phyloP scores from a whole-genome alignment of 2,113 vertebrate species.

The Macaca mulatta region DNA sequence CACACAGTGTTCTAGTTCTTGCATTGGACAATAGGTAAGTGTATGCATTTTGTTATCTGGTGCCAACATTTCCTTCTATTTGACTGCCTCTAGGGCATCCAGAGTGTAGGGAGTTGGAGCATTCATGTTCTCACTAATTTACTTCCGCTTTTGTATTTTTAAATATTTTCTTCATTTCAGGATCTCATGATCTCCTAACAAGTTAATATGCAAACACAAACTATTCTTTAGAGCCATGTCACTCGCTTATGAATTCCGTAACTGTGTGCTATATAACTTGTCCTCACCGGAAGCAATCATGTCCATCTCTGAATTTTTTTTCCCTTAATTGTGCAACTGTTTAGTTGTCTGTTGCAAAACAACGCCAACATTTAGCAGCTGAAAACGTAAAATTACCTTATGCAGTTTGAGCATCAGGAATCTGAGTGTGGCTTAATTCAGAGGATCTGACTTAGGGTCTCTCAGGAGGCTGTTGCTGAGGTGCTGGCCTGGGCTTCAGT shows the following conservation, averaged over 20 bases:
- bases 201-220: neutral
- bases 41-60: neutral
- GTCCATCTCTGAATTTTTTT: neutral
- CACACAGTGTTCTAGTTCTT: neutral
- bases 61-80: neutral
- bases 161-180: neutral
- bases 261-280: neutral
- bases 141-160: neutral
- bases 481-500: neutral
- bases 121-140: neutral
- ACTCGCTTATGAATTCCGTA: neutral
- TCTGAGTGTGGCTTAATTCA: neutral
- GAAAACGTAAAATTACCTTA: neutral
- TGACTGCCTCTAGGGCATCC: rapidly evolving
- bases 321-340: neutral
- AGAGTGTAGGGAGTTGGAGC: neutral
- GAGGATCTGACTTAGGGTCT: neutral
- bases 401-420: neutral
- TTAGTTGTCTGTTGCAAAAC: neutral
- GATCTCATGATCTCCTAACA: neutral
- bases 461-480: neutral
- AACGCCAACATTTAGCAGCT: neutral
- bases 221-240: neutral
- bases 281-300: neutral
- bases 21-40: neutral